Evolutionary conservation across 2,797 vertebrate genomes (phyloP).

Genomic region (Melanotaenia pygmaea): DNA sequence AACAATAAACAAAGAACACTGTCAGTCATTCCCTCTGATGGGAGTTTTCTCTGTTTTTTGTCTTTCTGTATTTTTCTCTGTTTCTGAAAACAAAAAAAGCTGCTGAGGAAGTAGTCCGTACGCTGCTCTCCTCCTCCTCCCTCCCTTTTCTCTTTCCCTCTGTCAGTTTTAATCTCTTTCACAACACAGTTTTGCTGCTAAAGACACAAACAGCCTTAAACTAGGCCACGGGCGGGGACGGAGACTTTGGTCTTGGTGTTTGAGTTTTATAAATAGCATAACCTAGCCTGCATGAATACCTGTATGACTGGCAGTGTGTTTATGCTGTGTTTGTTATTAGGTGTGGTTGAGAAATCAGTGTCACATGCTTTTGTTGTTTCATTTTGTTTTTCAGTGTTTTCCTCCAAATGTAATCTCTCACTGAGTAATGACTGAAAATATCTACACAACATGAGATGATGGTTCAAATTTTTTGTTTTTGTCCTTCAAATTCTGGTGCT

Average conservation of each 20-base stretch:
- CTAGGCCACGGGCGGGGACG: conserved; percentile 40
- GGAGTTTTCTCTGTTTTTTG: neutral
- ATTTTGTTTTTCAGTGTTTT: neutral
- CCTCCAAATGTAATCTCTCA: neutral
- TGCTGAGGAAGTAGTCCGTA: neutral
- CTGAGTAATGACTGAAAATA: neutral
- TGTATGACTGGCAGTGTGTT: neutral
- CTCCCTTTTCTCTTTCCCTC: conserved; percentile 11
- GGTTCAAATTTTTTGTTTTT: neutral
- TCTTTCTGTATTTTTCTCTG: conserved; percentile 23
- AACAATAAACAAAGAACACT: neutral
- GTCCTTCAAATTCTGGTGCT: neutral
- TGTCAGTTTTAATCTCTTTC: conserved; percentile 33
- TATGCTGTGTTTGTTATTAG: neutral
- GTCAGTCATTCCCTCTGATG: no score
- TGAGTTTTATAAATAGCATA: neutral
- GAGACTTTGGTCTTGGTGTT: neutral
- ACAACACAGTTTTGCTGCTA: conserved; percentile 28
- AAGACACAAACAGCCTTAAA: conserved; percentile 39
- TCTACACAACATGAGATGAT: neutral
- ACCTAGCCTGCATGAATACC: neutral
- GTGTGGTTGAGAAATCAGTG: neutral
- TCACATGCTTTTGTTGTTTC: no score
- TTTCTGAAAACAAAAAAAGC: conserved; percentile 10
- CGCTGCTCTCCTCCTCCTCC: neutral